phyloP scores from a whole-genome alignment of 1,140 invertebrate species.

The Stegodyphus mimosarum region DNA sequence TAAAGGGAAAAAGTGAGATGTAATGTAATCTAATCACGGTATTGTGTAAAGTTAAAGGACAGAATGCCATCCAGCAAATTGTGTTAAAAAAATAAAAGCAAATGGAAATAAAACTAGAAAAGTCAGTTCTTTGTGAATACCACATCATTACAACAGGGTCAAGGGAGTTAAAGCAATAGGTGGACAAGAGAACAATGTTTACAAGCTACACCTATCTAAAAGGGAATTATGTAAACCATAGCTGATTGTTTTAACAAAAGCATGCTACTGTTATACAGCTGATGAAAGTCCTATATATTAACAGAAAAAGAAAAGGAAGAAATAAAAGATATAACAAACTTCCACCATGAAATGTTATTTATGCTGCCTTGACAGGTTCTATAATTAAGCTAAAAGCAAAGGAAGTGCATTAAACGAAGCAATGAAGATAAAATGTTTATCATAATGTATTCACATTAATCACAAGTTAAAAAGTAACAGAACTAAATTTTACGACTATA shows the following conservation, averaged over 20 bases:
- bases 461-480: too few species aligned
- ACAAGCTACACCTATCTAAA: not conserved
- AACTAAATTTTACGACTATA: too few species aligned
- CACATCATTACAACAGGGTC: conserved; percentile 26
- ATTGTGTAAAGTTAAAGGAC: too few species aligned
- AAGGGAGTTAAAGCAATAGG: conserved; percentile 38
- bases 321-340: not conserved
- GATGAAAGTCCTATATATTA: not conserved
- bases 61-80: conserved; percentile 45
- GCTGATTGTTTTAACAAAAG: conserved; percentile 19
- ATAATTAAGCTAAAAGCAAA: conserved; percentile 32
- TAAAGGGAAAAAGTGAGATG: too few species aligned
- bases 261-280: conserved; percentile 30
- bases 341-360: conserved; percentile 26
- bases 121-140: conserved; percentile 54
- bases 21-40: too few species aligned
- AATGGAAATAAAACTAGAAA: conserved; percentile 50
- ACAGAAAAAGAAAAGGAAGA: not conserved
- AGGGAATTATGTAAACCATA: conserved; percentile 14
- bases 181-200: conserved; percentile 16
- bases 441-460: too few species aligned
- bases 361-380: not conserved
- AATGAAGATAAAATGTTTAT: too few species aligned
- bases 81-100: conserved; percentile 26
- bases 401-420: not conserved